Base-by-base conservation (phyloP, 1,140 invertebrate species). In the Drosophila pectinifera region DNA sequence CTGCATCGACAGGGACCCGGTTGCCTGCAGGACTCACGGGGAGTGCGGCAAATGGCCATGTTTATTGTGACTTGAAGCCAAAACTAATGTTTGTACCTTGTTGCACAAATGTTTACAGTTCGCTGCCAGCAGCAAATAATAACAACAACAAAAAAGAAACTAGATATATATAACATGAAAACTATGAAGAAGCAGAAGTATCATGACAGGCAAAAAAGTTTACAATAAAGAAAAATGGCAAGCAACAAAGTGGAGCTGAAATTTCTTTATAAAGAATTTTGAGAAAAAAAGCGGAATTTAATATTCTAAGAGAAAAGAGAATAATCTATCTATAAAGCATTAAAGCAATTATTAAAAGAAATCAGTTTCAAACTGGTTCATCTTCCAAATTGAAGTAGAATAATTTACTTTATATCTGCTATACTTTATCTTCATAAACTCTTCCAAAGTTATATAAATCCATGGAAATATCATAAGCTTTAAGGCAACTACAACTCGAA, bases 31-130 rank as follows among this genome's bases (percentile, higher is more conserved):
- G 41, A 41, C 34, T 18, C 8, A 10, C 1, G 10, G 42, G 45
- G 14, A n/a, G n/a, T n/a, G 31, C 41, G 24, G 43, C 7, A 28
- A 57, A 80, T 76, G 43, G 69, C 80, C 67, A 80, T 79, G 72
- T 67, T 88, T 88, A 83, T 88, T 88, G 79, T 63, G 72, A 83
- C 76, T 77, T 59, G 79, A 69, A 79, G 84, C 72, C 84, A 88
- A 88, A 88, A 89, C 84, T 83, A 86, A 88, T 88, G 83, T 88
- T 88, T 51, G 67, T 79, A 86, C 83, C 83, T 86, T 88, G 84
- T 88, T 83, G 75, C 63, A 77, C 84, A 88, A 88, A 79, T 86
- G 78, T 82, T 86, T 82, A 82, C 83, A 88, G 57, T 79, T 79
- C 75, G 61, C 57, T 84, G 75, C 55, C 74, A 77, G 63, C 72